Evolutionary conservation across 2,888 invertebrate species (phyloP).

Genomic region (Apamea monoglypha): DNA sequence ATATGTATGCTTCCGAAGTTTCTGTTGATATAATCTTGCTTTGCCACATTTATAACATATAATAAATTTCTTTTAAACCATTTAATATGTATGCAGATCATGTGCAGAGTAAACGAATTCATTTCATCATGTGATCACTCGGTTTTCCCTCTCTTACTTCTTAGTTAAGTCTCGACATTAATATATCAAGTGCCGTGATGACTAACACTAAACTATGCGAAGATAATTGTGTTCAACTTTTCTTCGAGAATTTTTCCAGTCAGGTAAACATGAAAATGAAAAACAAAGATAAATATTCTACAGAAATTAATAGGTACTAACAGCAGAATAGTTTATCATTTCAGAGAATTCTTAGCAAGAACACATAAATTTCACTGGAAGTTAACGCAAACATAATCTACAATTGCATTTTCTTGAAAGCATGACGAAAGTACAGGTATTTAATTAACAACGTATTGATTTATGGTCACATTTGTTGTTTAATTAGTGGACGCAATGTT

Average conservation of each 20-base stretch:
- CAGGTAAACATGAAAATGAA: conserved; percentile 49
- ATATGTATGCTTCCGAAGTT: background rate
- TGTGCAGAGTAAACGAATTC: conserved; percentile 21
- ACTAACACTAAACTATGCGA: conserved; percentile 38
- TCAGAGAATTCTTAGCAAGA: conserved; percentile 34
- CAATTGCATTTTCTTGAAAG: conserved; percentile 54
- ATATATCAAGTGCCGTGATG: conserved; percentile 25
- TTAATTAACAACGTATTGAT: conserved; percentile 54
- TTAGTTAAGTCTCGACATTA: background rate
- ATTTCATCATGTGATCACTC: conserved; percentile 19
- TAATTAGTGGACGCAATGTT: conserved; percentile 40
- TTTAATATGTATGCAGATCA: conserved; percentile 4
- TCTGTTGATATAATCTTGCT: background rate
- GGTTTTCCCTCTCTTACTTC: conserved; percentile 45
- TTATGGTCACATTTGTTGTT: conserved; percentile 47
- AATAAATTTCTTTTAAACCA: background rate
- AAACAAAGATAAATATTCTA: conserved; percentile 41
- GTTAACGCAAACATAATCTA: conserved; percentile 26
- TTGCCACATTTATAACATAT: background rate
- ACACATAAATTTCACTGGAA: conserved; percentile 28
- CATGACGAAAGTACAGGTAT: conserved; percentile 56
- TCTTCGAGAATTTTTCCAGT: conserved; percentile 50
- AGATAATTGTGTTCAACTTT: conserved; percentile 30
- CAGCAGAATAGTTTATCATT: conserved; percentile 44
- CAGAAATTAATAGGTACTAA: conserved; percentile 40